Evolutionary conservation across 1,140 invertebrate genomes (phyloP).

Genomic region (Tetranychus cinnabarinus): DNA sequence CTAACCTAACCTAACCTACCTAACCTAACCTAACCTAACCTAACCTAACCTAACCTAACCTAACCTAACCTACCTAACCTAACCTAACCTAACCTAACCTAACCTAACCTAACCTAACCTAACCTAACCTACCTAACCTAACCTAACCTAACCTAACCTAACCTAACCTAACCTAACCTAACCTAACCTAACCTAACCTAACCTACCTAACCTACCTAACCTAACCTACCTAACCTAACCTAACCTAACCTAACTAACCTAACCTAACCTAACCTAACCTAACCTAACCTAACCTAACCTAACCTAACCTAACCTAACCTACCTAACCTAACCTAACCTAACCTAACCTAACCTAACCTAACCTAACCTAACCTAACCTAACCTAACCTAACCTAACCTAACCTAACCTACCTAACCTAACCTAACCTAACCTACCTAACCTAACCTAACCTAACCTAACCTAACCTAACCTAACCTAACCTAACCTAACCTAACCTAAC

Average conservation of each 20-base stretch:
- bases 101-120: slow-evolving; percentile 14
- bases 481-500: neutral
- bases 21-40: too few species aligned
- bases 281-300: slow-evolving; percentile 8
- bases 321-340: slow-evolving; percentile 11
- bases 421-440: slow-evolving; percentile 16
- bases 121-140: slow-evolving; percentile 14
- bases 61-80: slow-evolving; percentile 17
- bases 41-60: slow-evolving; percentile 16
- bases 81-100: slow-evolving; percentile 16
- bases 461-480: neutral
- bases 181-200: too few species aligned
- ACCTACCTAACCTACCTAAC: too few species aligned
- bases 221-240: too few species aligned
- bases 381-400: slow-evolving; percentile 16
- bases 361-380: slow-evolving; percentile 18
- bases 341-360: slow-evolving; percentile 14
- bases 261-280: too few species aligned
- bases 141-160: neutral
- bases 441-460: slow-evolving; percentile 9
- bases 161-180: slow-evolving; percentile 10
- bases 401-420: slow-evolving; percentile 18
- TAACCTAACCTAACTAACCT: too few species aligned
- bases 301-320: slow-evolving; percentile 10
- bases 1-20: too few species aligned